Conservation (phyloP, 2,113 vertebrate species). For the Rallus limicola region DNA sequence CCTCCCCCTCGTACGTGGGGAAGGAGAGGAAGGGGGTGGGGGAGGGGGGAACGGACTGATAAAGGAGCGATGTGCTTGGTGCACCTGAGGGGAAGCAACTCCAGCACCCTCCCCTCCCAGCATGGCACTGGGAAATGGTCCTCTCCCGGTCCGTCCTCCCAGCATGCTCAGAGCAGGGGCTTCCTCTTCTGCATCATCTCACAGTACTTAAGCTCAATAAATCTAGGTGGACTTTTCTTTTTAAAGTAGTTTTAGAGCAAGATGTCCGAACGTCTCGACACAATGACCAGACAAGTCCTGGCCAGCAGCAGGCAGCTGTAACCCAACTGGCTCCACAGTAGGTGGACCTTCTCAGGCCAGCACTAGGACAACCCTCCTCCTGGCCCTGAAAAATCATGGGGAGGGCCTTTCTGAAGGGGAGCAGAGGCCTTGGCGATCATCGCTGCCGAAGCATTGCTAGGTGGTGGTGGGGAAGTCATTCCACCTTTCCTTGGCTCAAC, state of each 20-base stretch:
- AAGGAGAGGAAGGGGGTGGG: background rate
- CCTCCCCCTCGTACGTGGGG: background rate
- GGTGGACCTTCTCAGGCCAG: background rate
- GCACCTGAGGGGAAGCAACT: slow-evolving; percentile 24
- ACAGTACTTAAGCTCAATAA: slow-evolving; percentile 39
- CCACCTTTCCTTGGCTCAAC: background rate
- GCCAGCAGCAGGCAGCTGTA: background rate
- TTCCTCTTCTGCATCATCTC: slow-evolving; percentile 35
- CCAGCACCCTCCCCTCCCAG: slow-evolving; percentile 47
- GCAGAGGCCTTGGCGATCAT: background rate
- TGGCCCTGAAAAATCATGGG: background rate
- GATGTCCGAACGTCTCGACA: background rate
- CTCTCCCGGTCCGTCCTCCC: slow-evolving; percentile 38
- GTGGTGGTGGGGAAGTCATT: background rate
- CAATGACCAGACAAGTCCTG: background rate
- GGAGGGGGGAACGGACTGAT: background rate
- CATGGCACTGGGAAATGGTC: slow-evolving; percentile 68
- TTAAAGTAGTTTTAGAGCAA: background rate
- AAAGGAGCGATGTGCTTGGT: background rate
- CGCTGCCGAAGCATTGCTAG: background rate
- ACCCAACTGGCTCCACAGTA: background rate
- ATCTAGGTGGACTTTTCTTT: slow-evolving; percentile 25
- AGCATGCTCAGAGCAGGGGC: slow-evolving; percentile 66
- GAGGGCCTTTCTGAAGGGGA: background rate
- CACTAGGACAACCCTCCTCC: background rate